Evolutionary conservation across 2,113 vertebrate species (phyloP).

Genomic region (Trochalopteron elliotii): DNA sequence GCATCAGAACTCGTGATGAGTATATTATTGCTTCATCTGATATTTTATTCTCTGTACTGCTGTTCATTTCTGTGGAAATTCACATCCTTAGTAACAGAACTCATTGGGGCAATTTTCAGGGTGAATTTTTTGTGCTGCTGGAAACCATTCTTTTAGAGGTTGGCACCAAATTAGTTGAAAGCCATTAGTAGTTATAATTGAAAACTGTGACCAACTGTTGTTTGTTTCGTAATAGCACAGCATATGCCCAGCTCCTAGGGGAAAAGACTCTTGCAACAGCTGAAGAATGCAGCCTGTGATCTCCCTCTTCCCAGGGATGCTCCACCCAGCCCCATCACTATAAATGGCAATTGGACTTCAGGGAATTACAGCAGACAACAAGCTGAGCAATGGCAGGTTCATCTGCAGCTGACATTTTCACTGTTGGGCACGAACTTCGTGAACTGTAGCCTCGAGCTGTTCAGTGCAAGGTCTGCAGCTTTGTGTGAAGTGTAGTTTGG

Average conservation of each 20-base stretch:
- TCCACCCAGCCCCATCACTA: neutral
- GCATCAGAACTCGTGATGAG: neutral
- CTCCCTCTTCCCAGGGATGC: constrained; percentile 25
- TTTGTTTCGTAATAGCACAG: neutral
- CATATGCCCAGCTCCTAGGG: neutral
- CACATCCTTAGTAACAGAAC: neutral
- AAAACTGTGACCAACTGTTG: neutral
- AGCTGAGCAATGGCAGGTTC: constrained; percentile 11
- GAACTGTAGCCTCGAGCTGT: neutral
- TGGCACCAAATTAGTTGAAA: constrained; percentile 3
- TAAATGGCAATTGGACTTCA: constrained; percentile 11
- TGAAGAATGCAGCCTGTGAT: constrained; percentile 36
- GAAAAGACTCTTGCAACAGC: neutral
- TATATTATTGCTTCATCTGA: neutral
- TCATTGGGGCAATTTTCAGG: neutral
- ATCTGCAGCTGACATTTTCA: neutral
- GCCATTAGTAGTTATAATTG: neutral
- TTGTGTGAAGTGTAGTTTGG: neutral
- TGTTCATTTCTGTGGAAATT: neutral
- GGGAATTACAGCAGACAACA: neutral
- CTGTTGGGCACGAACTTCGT: neutral
- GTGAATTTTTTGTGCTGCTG: neutral
- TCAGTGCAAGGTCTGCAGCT: neutral
- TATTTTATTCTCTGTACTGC: neutral
- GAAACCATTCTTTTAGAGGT: neutral